A percentile compares a stretch with the other conserved stretches of the same genome.
phyloP scores from a whole-genome alignment of 2,888 invertebrate species.

The Mythimna lalbum region DNA sequence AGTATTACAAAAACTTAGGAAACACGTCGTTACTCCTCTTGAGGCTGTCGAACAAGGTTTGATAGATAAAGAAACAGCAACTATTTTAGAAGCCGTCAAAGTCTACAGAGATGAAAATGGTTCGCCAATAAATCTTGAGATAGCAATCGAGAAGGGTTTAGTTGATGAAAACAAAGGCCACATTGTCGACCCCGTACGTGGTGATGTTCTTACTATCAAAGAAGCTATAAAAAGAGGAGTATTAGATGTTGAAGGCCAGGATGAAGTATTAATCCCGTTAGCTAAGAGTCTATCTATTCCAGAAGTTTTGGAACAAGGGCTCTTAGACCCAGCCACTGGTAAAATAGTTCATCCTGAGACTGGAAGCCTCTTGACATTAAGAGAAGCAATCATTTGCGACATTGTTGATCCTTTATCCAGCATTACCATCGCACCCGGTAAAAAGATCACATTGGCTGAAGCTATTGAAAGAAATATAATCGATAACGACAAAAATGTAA shows the following conservation, averaged over 20 bases:
- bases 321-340: constrained; percentile 93
- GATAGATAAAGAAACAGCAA: constrained; percentile 94
- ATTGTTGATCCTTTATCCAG: constrained; percentile 95
- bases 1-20: constrained; percentile 94
- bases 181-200: constrained; percentile 95
- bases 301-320: constrained; percentile 96
- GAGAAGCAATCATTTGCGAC: constrained; percentile 96
- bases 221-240: constrained; percentile 96
- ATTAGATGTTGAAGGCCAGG: constrained; percentile 94
- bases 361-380: constrained; percentile 94
- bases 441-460: constrained; percentile 93
- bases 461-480: constrained; percentile 94
- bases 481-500: constrained; percentile 92
- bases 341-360: constrained; percentile 97
- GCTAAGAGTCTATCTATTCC: constrained; percentile 95
- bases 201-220: constrained; percentile 94
- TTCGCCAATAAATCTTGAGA: constrained; percentile 92
- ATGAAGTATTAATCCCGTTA: constrained; percentile 94
- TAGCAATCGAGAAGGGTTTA: constrained; percentile 93
- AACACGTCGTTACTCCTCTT: constrained; percentile 93
- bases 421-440: constrained; percentile 91
- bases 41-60: constrained; percentile 95
- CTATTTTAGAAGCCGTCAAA: constrained; percentile 92
- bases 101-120: constrained; percentile 91
- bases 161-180: constrained; percentile 94